phyloP scores from a whole-genome alignment of 2,113 vertebrate genomes.

The Vombatus ursinus region DNA sequence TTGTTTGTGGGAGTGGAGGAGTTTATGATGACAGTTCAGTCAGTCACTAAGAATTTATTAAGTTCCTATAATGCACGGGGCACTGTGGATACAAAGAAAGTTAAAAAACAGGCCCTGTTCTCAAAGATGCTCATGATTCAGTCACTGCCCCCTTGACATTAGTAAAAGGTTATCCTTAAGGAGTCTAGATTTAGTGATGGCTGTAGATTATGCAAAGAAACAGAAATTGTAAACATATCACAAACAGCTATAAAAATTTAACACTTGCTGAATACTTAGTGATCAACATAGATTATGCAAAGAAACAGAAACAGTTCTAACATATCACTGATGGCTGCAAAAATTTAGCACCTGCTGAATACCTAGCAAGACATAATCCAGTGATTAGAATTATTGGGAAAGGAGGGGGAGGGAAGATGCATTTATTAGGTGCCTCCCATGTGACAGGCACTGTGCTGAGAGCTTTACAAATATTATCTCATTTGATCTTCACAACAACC shows the following conservation, averaged over 20 bases:
- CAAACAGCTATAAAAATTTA: not conserved
- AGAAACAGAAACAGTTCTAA: not conserved
- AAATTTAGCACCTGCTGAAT: not conserved
- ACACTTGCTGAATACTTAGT: not conserved
- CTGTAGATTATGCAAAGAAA: not conserved
- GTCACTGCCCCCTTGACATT: not conserved
- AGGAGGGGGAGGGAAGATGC: not conserved
- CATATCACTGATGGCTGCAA: not conserved
- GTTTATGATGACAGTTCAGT: not conserved
- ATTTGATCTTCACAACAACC: not conserved
- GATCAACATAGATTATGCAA: not conserved
- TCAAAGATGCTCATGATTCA: not conserved
- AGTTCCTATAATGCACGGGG: not conserved
- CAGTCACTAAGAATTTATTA: not conserved
- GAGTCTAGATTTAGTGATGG: not conserved
- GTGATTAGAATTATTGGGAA: not conserved
- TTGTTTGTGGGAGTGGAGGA: not conserved
- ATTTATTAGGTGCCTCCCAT: not conserved
- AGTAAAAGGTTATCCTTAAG: not conserved
- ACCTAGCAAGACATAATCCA: not conserved
- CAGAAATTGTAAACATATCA: not conserved
- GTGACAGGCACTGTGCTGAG: not conserved
- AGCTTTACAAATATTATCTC: not conserved
- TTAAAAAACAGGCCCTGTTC: not conserved
- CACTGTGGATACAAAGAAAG: not conserved